phyloP scores from a whole-genome alignment of 2,797 vertebrate genomes.

The Acanthiza pusilla region DNA sequence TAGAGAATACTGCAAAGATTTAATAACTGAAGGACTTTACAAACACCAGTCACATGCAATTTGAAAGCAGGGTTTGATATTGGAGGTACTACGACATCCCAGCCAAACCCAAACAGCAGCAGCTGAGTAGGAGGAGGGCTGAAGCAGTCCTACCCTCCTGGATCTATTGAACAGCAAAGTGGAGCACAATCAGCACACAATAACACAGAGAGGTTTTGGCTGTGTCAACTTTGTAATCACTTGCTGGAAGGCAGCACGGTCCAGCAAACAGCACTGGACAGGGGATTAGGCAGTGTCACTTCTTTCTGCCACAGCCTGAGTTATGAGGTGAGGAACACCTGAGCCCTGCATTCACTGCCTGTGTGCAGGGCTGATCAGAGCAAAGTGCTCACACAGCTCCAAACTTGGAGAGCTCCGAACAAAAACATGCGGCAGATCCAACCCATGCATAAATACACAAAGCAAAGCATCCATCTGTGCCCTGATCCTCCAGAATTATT shows the following conservation, averaged over 20 bases:
- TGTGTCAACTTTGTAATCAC: background rate
- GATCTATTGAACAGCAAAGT: background rate
- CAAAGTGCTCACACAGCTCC: background rate
- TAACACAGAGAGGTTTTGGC: background rate
- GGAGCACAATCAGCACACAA: background rate
- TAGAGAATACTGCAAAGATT: background rate
- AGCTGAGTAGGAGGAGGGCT: background rate
- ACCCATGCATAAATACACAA: background rate
- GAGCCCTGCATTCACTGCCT: background rate
- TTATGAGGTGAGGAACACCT: background rate
- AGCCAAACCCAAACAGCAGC: background rate
- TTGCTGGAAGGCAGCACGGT: background rate
- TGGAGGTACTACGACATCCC: background rate
- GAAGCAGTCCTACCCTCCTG: background rate
- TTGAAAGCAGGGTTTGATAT: background rate
- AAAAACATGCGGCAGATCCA: background rate
- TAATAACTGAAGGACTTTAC: background rate
- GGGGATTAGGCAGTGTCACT: background rate
- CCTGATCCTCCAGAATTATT: background rate
- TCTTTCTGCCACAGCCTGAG: background rate
- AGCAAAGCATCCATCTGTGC: background rate
- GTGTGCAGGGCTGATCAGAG: accelerated
- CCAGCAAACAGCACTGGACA: background rate
- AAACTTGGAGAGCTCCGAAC: background rate
- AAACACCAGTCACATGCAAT: background rate